phyloP scores from a whole-genome alignment of 2,888 invertebrate genomes.

The Lutraria lutraria region DNA sequence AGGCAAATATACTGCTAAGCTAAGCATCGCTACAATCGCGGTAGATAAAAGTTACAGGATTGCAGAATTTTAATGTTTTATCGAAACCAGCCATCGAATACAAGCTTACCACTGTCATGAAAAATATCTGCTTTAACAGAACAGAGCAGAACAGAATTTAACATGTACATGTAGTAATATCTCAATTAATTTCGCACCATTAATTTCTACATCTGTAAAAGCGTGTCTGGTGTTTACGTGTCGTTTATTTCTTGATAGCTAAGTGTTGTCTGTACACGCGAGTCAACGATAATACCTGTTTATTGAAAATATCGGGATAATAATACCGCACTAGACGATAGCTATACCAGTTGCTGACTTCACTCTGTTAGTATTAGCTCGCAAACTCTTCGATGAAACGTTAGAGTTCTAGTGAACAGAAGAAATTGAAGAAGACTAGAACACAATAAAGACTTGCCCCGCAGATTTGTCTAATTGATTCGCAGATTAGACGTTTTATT shows the following conservation, averaged over 20 bases:
- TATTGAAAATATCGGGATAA: slow-evolving; percentile 11
- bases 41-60: neutral
- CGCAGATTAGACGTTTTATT: slow-evolving; percentile 23
- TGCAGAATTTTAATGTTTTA: neutral
- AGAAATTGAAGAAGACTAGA: neutral
- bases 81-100: neutral
- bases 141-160: too few relatives aligned
- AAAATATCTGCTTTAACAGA: neutral
- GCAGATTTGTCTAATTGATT: slow-evolving; percentile 14
- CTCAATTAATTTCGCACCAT: slow-evolving; percentile 10
- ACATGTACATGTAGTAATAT: slow-evolving; percentile 4
- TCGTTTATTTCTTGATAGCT: slow-evolving; percentile 5
- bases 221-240: neutral
- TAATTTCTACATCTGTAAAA: slow-evolving; percentile 2
- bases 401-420: neutral
- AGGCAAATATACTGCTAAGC: neutral
- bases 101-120: neutral
- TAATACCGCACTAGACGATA: neutral
- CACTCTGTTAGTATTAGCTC: slow-evolving; percentile 5
- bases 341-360: neutral
- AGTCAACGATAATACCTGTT: neutral
- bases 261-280: neutral
- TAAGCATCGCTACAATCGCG: neutral
- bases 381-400: neutral
- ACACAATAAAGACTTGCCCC: neutral